A percentile compares a stretch with the other conserved stretches of the same genome.
Evolutionary conservation across 1,140 invertebrate genomes (phyloP).

Genomic region (Papilio polyxenes): DNA sequence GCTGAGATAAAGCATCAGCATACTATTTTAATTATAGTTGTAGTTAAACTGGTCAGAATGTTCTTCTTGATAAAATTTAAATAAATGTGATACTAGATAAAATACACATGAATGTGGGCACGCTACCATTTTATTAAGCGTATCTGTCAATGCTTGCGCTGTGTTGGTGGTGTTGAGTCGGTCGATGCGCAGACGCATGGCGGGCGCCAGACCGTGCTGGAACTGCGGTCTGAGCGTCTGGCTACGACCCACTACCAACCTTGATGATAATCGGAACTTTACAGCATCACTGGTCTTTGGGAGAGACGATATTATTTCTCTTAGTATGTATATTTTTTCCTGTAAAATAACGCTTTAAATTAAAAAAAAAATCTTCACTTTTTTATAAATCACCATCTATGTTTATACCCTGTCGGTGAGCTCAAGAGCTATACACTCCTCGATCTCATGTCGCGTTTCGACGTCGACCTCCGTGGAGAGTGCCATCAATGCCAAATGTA

Average conservation of each 20-base stretch:
- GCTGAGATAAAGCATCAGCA: neutral
- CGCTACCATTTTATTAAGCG: constrained; percentile 59
- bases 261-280: constrained; percentile 57
- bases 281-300: constrained; percentile 52
- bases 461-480: constrained; percentile 57
- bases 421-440: constrained; percentile 48
- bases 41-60: no score
- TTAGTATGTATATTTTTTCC: constrained; percentile 56
- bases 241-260: constrained; percentile 49
- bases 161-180: constrained; percentile 49
- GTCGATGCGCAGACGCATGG: constrained; percentile 49
- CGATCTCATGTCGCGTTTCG: constrained; percentile 52
- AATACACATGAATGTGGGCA: neutral
- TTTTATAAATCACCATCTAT: neutral
- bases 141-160: constrained; percentile 45
- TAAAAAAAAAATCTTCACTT: neutral
- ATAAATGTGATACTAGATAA: neutral
- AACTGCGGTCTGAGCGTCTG: constrained; percentile 44
- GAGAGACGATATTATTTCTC: constrained; percentile 49
- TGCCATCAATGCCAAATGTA: constrained; percentile 59
- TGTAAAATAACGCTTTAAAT: constrained; percentile 31
- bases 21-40: neutral
- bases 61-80: neutral
- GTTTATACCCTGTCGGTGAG: constrained; percentile 50
- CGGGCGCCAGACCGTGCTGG: constrained; percentile 41